Evolutionary conservation across 2,113 vertebrate species (phyloP), one percentile per base, ranked within the genome.

Genomic region (Petromus typicus): DNA sequence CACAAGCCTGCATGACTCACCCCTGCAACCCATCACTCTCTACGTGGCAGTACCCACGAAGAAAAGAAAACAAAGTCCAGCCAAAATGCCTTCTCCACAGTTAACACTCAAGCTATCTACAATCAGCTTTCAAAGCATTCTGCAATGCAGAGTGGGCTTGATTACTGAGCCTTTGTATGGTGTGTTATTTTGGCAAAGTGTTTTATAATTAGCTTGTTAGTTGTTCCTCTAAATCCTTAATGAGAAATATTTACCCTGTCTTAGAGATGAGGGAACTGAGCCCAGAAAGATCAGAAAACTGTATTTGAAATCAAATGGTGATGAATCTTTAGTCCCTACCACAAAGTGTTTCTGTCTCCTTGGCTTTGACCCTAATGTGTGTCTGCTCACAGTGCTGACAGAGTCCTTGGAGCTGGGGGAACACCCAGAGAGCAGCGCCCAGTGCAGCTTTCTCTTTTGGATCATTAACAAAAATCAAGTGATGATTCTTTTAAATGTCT

Each of bases 151-250:
- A 73, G 66, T 10, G 2, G 63, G 32, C 75, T 95, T 95, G 86
- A 75, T 96, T 80, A 51, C 43, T 17, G 18, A 94, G 80, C 17
- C 12, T 43, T 92, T 71, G 73, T 25, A 37, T 84, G 56, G 37
- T 51, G 61, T 11, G 13, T 43, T 73, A 43, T 91, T 93, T 92
- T 57, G 93, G 51, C 80, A 87, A 91, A 92, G 71, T 61, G 12
- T 89, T 96, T 96, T 90, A 25, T 94, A 95, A 96, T 88, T 85
- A 93, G 54, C 56, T 94, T 54, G 4, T 95, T 85, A 83, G 80
- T 89, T 89, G 32, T 78, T 83, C 94, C 75, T 69, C 61, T 96
- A 88, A 94, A 57, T 43, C 8, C 54, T 91, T 79, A 92, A 56
- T 73, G 85, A 90, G 76, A 90, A 86, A 63, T 86, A 14, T 92